Evolutionary conservation across 1,140 invertebrate species (phyloP), one percentile per base, ranked within the genome.

Genomic region (Ylistrum balloti): DNA sequence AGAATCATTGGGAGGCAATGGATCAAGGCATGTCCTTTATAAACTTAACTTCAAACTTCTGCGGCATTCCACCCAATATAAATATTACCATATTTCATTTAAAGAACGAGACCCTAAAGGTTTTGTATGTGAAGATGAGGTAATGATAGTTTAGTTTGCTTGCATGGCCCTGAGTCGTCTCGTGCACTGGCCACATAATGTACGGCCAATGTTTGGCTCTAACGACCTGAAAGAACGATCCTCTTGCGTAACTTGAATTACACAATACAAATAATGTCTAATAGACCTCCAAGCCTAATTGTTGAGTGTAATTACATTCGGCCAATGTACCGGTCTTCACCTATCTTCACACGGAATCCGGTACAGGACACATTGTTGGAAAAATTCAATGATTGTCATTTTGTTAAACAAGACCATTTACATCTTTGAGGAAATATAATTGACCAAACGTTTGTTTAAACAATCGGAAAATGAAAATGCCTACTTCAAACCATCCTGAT

Each of bases 51-150:
- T 74, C 56, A 74, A 74, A 28, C 7, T 74, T 74, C n/a, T 17
- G 56, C 28, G 56, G 56, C 56, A 28, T 74, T 74, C n/a, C 9
- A 9, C 28, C 17, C 56, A 9, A 74, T 22, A 74, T 74, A 74
- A 11, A 74, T 74, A 74, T 74, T 74, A 74, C 56, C 56, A 74
- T 74, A 74, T 74, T 74, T 74, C 56, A 74, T 74, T 74, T 74
- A 74, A 74, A 74, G 28, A 74, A 74, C 56, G 56, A 74, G 22
- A n/a, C 56, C 56, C 56, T 7, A 5, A 74, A 74, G 56, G 56
- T 74, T 74, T 28, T 7, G n/a, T 74, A 28, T 28, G 56, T 74
- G 22, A 74, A 74, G 56, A n/a, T 74, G 0, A 28, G 17, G 56
- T 17, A 5, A 74, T 74, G 56, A 28, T 74, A 11, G 5, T 22